These are phyloP conservation scores for Leptodactylus fuscus DNA, from an alignment of 2,113 vertebrate species.

Conservation along the genomic window DNA sequence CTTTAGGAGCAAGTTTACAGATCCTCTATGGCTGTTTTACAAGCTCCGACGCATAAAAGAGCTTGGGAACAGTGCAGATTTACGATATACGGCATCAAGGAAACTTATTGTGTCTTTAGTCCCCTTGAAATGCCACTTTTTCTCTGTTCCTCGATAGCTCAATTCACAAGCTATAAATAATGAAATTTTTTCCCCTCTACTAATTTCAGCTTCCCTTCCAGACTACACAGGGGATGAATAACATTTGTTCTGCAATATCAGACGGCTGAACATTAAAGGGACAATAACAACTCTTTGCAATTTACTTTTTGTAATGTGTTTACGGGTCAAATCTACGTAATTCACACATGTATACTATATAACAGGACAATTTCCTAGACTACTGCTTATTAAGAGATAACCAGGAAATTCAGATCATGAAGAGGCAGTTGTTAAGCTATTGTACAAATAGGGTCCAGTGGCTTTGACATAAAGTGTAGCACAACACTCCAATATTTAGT, in stretches of 20 bases:
- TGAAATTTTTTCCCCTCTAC: conserved; percentile 31
- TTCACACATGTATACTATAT: background rate
- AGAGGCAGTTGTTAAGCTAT: background rate
- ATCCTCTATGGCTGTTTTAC: conserved; percentile 24
- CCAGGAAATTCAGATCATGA: background rate
- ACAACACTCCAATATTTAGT: no score
- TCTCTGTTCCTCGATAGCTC: background rate
- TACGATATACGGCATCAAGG: conserved; percentile 33
- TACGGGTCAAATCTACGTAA: background rate
- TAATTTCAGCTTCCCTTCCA: conserved; percentile 23
- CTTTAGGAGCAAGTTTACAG: background rate
- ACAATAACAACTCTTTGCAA: background rate
- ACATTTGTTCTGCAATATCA: background rate
- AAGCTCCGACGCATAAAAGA: background rate
- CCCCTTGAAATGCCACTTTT: conserved; percentile 8
- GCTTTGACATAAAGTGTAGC: no score
- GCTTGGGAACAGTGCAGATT: conserved; percentile 38
- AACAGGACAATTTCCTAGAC: background rate
- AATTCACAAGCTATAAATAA: conserved; percentile 37
- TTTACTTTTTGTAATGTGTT: background rate
- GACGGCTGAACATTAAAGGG: background rate
- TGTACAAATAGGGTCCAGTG: background rate
- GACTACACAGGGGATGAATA: background rate
- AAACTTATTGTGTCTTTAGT: conserved; percentile 41
- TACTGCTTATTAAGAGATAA: background rate